Evolutionary conservation across 2,888 invertebrate species (phyloP).

Genomic region (Venusia cambrica): DNA sequence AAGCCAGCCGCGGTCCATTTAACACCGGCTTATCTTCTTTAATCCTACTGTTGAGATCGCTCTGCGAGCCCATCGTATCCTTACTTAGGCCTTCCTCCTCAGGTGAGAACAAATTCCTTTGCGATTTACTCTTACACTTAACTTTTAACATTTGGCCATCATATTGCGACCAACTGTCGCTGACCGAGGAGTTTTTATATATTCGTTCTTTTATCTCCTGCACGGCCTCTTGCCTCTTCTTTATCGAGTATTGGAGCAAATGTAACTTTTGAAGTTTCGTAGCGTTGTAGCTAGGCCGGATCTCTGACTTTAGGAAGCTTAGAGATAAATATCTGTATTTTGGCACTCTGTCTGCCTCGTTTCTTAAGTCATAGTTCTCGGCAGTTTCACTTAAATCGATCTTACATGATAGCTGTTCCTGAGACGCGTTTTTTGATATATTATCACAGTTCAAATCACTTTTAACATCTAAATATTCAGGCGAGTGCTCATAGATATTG

Average conservation of each 20-base stretch:
- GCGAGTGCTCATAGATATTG: conserved; percentile 70
- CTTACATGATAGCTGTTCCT: conserved; percentile 58
- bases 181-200: conserved; percentile 66
- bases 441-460: conserved; percentile 55
- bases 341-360: conserved; percentile 58
- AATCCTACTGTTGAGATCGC: conserved; percentile 57
- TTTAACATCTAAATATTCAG: conserved; percentile 62
- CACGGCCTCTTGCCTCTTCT: conserved; percentile 84
- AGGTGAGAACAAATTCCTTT: conserved; percentile 59
- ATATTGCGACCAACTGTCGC: conserved; percentile 41
- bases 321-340: conserved; percentile 71
- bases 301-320: conserved; percentile 81
- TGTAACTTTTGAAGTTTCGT: conserved; percentile 86
- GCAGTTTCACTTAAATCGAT: conserved; percentile 75
- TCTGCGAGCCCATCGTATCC: conserved; percentile 49
- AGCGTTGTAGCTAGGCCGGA: conserved; percentile 87
- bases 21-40: conserved; percentile 56
- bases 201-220: conserved; percentile 74
- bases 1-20: conserved; percentile 62
- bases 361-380: conserved; percentile 67
- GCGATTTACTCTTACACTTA: conserved; percentile 54
- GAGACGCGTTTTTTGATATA: conserved; percentile 47
- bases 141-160: conserved; percentile 47
- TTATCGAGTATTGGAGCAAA: conserved; percentile 85
- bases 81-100: conserved; percentile 45